Evolutionary conservation across 2,113 vertebrate genomes (phyloP), one percentile per base, ranked within the genome.

Genomic region (Nothocercus julius): DNA sequence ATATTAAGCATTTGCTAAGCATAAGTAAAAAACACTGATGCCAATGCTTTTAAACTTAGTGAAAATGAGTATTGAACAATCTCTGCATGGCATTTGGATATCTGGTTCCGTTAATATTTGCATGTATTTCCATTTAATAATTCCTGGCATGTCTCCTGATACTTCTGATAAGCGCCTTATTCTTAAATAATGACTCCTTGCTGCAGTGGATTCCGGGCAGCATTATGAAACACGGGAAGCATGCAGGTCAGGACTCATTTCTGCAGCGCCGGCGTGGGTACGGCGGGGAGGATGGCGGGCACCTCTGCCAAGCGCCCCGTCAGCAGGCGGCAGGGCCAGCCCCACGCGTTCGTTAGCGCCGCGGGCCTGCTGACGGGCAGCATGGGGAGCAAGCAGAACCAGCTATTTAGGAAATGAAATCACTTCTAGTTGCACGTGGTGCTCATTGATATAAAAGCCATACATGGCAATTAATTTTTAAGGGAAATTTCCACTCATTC

Each of bases 171-270:
- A 94, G 90, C 89, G 40, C 74, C 32, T 38, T 89, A 68, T 79
- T 93, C 94, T 83, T 96, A 95, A 96, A 93, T 82, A 92, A 89
- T 93, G 91, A 79, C 94, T 95, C n/a, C 82, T 92, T 96, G 82
- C 87, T 89, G 81, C 90, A 81, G 53, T 51, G 78, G 58, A 78
- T 97, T 95, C 93, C 90, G 94, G 72, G 77, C 95, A 95, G 56
- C 17, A 1, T 87, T 95, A 84, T 83, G 93, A 96, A 79, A 93
- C 88, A 93, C 59, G 70, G 89, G 63, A 93, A 92, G 80, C 82
- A 56, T 85, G 87, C 96, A 96, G 95, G 96, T 97, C 91, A 83
- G 91, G 93, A 97, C 95, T 78, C 72, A 59, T 96, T 96, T 94
- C 85, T 90, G 86, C 82, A 90, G 79, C 17, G 45, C 45, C 45